Conservation (phyloP, 1,140 invertebrate genomes). For the Ganaspis sp. region DNA sequence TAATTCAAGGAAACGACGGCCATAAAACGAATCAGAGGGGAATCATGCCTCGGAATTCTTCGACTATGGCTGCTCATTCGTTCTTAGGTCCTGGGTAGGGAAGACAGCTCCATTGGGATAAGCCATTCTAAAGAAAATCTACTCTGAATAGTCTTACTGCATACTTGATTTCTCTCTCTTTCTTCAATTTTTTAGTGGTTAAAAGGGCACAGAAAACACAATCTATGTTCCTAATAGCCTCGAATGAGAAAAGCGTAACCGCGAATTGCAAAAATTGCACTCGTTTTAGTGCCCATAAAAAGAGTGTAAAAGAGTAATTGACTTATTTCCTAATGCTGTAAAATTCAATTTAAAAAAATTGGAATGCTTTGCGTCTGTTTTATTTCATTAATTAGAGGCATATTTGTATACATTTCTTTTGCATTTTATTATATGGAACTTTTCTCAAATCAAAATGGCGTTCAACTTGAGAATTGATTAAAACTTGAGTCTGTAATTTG, state of each 20-base stretch:
- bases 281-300: background rate
- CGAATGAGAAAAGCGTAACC: conserved; percentile 12
- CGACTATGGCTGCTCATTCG: conserved; percentile 40
- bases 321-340: background rate
- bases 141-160: conserved; percentile 22
- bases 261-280: conserved; percentile 5
- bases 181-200: conserved; percentile 13
- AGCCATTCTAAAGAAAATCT: conserved; percentile 17
- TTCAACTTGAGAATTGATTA: too few relatives aligned
- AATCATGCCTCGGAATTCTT: conserved; percentile 65
- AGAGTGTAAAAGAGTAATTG: background rate
- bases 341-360: background rate
- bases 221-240: background rate
- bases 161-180: conserved; percentile 11
- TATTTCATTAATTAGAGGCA: too few relatives aligned
- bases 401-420: too few relatives aligned
- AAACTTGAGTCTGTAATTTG: too few relatives aligned
- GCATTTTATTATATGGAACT: too few relatives aligned
- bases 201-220: conserved; percentile 22
- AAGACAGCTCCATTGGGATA: conserved; percentile 27
- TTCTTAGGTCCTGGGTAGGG: conserved; percentile 59
- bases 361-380: background rate
- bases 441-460: too few relatives aligned
- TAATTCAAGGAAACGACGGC: conserved; percentile 69
- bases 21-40: conserved; percentile 73